Evolutionary conservation across 2,888 invertebrate genomes (phyloP).

Genomic region (Flabesymbios commensalis): DNA sequence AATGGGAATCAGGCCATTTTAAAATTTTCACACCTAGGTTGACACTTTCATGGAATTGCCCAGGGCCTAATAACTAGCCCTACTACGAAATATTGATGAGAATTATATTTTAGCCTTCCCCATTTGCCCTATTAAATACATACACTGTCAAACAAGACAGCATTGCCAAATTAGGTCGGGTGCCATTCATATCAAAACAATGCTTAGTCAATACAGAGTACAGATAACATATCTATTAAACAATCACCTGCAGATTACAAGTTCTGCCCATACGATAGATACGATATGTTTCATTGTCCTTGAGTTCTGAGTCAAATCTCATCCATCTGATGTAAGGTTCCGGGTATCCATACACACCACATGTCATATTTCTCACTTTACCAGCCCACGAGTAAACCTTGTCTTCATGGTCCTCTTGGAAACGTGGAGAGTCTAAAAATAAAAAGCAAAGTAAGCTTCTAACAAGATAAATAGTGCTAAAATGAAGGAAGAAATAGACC

Average conservation of each 20-base stretch:
- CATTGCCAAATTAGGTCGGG: too few species aligned
- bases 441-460: not conserved
- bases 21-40: too few species aligned
- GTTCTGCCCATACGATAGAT: slow-evolving; percentile 30
- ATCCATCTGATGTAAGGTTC: slow-evolving; percentile 33
- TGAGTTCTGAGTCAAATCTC: slow-evolving; percentile 8
- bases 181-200: too few species aligned
- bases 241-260: slow-evolving; percentile 32
- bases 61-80: too few species aligned
- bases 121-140: too few species aligned
- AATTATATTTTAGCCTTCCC: too few species aligned
- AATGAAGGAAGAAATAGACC: too few species aligned
- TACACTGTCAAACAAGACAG: too few species aligned
- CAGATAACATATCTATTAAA: not conserved
- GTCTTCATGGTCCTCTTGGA: slow-evolving; percentile 14
- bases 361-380: slow-evolving; percentile 35
- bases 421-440: slow-evolving; percentile 20
- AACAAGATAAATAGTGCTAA: not conserved
- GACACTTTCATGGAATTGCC: too few species aligned
- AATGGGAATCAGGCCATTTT: too few species aligned
- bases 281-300: slow-evolving; percentile 30
- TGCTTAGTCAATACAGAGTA: not conserved
- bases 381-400: slow-evolving; percentile 33
- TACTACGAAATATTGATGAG: too few species aligned
- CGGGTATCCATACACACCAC: slow-evolving; percentile 28